Evolutionary conservation across 2,113 vertebrate species (phyloP).

Genomic region (Forbesichthys papilliferus): DNA sequence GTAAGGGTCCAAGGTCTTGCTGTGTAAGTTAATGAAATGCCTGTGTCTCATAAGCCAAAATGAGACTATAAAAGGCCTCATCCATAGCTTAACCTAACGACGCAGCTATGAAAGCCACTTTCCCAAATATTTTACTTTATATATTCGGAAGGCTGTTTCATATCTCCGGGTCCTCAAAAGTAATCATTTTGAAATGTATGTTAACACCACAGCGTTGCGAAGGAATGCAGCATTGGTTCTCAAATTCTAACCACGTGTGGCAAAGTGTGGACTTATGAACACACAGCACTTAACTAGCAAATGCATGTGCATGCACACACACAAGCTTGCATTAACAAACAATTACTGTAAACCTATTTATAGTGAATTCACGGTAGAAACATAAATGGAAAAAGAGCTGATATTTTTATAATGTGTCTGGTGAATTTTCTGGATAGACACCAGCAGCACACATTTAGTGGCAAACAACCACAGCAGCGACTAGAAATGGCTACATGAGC

Average conservation of each 20-base stretch:
- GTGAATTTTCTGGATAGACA: too few relatives aligned
- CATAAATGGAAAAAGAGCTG: too few relatives aligned
- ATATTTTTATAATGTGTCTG: too few relatives aligned
- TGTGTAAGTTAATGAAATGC: constrained; percentile 62
- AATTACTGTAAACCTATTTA: not conserved
- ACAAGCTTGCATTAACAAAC: not conserved
- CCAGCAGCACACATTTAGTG: too few relatives aligned
- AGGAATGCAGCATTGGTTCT: constrained; percentile 59
- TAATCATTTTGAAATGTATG: constrained; percentile 65
- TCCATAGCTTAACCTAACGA: constrained; percentile 35
- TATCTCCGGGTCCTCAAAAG: constrained; percentile 37
- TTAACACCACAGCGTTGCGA: constrained; percentile 52
- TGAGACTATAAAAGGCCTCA: constrained; percentile 28
- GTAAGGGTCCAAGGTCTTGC: constrained; percentile 46
- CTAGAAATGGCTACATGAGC: too few relatives aligned
- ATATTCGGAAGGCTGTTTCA: constrained; percentile 33
- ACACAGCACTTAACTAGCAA: not conserved
- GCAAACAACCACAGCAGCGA: too few relatives aligned
- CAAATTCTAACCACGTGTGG: constrained; percentile 67
- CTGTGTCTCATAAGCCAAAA: constrained; percentile 51
- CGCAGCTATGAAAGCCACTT: constrained; percentile 25
- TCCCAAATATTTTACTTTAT: constrained; percentile 9
- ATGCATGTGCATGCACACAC: not conserved
- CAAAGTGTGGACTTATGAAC: constrained; percentile 37
- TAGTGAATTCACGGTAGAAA: too few relatives aligned